Evolutionary conservation across 2,888 invertebrate genomes (phyloP).

Genomic region (Nebria salina): DNA sequence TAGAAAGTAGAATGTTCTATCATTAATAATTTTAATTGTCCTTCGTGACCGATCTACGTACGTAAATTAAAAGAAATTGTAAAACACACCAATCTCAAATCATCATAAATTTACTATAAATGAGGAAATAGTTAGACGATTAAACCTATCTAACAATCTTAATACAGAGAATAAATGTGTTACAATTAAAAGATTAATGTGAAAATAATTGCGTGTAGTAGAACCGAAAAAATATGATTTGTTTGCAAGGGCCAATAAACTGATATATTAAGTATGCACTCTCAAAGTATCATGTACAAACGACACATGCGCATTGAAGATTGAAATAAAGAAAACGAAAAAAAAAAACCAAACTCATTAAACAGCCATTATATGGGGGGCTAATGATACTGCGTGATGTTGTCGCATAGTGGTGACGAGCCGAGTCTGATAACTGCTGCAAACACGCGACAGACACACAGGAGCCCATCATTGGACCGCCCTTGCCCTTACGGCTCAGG

Average conservation of each 20-base stretch:
- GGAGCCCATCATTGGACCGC: constrained; percentile 19
- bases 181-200: too few species aligned
- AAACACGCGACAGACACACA: constrained; percentile 31
- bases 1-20: too few species aligned
- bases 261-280: constrained; percentile 19
- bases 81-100: too few species aligned
- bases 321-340: neutral
- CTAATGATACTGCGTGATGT: constrained; percentile 32
- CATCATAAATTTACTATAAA: too few species aligned
- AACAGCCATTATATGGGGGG: constrained; percentile 22
- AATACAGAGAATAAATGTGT: too few species aligned
- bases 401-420: constrained; percentile 19
- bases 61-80: too few species aligned
- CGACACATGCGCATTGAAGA: constrained; percentile 5
- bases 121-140: too few species aligned
- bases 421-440: constrained; percentile 14
- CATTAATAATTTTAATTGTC: too few species aligned
- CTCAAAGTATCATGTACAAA: constrained; percentile 6
- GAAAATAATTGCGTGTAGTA: too few species aligned
- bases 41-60: too few species aligned
- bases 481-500: neutral
- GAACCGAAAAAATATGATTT: too few species aligned
- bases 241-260: neutral
- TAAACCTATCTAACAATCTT: too few species aligned
- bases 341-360: constrained; percentile 28